These are phyloP conservation scores for Drosophila helvetica DNA, from an alignment of 2,888 invertebrate genomes.

Conservation along the genomic window DNA sequence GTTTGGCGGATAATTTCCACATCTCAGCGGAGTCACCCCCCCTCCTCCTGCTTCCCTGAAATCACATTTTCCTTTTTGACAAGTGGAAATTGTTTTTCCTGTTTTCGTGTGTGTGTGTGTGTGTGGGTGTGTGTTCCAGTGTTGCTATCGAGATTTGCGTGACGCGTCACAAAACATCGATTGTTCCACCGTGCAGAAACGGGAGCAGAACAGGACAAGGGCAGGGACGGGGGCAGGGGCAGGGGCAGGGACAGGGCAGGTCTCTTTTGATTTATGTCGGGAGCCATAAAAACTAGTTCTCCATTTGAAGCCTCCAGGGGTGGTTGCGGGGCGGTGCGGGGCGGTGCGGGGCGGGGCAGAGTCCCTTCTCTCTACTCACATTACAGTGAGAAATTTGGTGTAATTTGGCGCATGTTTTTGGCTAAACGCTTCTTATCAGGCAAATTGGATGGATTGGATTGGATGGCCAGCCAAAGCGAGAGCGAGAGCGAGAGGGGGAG, in stretches of 20 bases:
- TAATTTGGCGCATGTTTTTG: conserved; percentile 77
- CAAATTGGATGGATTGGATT: conserved; percentile 70
- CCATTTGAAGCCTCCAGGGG: conserved; percentile 7
- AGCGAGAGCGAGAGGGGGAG: too few relatives aligned
- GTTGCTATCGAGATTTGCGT: conserved; percentile 70
- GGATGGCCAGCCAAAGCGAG: too few relatives aligned
- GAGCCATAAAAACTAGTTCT: conserved; percentile 55
- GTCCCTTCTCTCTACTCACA: conserved; percentile 40
- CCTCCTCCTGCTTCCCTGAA: conserved; percentile 1
- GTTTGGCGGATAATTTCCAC: conserved; percentile 24
- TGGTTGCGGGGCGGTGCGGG: background rate
- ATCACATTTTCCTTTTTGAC: conserved; percentile 50
- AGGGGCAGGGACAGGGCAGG: conserved; percentile 31
- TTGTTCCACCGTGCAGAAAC: conserved; percentile 18
- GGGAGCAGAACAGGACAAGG: too few relatives aligned
- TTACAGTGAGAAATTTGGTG: conserved; percentile 76
- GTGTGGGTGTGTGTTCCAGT: conserved; percentile 16
- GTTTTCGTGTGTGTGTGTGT: conserved; percentile 3
- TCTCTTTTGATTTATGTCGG: conserved; percentile 69
- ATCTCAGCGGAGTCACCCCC: background rate
- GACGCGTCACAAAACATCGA: conserved; percentile 62
- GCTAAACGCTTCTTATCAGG: conserved; percentile 80
- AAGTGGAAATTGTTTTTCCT: conserved; percentile 60
- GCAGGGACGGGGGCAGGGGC: background rate
- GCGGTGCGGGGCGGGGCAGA: conserved; percentile 2